Conservation (phyloP, 2,888 invertebrate genomes). For the Eupithecia insigniata region DNA sequence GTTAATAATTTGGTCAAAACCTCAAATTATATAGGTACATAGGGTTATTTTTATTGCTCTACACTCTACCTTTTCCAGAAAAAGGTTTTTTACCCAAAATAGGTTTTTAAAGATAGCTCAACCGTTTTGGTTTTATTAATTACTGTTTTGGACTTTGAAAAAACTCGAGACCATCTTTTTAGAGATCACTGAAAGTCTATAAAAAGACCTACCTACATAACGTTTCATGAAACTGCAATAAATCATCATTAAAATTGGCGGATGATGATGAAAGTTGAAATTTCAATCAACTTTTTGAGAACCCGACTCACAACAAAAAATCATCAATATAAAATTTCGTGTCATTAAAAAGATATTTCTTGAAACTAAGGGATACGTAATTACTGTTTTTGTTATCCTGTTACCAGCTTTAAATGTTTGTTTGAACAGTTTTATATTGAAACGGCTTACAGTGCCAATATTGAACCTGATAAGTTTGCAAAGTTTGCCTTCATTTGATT, state of each 20-base stretch:
- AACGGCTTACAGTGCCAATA: neutral
- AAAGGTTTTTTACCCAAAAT: too few species aligned
- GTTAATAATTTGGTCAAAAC: neutral
- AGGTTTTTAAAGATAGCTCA: too few species aligned
- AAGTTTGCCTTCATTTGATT: neutral
- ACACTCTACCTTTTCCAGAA: too few species aligned
- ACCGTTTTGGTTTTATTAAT: too few species aligned
- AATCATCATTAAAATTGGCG: neutral
- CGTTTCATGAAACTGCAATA: neutral
- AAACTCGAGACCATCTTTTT: too few species aligned
- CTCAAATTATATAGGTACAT: neutral
- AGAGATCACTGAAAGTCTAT: too few species aligned
- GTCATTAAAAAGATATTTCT: conserved; percentile 6
- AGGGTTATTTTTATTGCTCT: too few species aligned
- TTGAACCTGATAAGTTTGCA: neutral
- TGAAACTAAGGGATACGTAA: neutral
- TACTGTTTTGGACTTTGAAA: too few species aligned
- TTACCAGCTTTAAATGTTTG: neutral
- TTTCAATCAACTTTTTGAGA: neutral
- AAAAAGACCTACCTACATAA: too few species aligned
- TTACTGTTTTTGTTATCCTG: conserved; percentile 8
- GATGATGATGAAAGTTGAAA: neutral
- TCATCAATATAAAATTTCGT: neutral
- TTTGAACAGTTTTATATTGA: neutral
- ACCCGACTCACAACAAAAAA: neutral